Percentiles rank a stretch among this genome's conserved stretches.
Conservation (phyloP, 2,113 vertebrate species). For the Megaleporinus macrocephalus region DNA sequence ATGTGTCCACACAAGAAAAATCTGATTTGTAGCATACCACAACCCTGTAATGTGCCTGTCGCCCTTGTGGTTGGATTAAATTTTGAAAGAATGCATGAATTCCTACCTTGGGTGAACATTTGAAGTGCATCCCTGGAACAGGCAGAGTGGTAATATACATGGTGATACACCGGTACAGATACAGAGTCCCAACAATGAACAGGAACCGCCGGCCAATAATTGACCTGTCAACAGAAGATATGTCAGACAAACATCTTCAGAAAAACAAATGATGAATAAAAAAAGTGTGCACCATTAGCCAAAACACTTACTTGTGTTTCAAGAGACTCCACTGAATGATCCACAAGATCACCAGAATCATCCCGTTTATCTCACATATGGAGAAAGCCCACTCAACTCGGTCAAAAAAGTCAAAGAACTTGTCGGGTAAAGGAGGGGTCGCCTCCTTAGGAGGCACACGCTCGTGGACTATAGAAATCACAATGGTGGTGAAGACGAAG, state of each 20-base stretch:
- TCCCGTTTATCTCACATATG: constrained; percentile 89
- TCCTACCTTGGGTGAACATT: constrained; percentile 89
- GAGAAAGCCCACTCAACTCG: constrained; percentile 91
- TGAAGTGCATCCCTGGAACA: constrained; percentile 92
- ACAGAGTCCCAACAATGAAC: constrained; percentile 90
- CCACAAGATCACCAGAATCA: constrained; percentile 88
- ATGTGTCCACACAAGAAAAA: no score
- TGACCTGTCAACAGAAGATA: constrained; percentile 73
- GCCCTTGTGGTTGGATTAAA: background rate
- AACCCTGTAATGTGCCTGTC: background rate
- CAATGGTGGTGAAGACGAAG: constrained; percentile 86
- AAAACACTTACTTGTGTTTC: constrained; percentile 87
- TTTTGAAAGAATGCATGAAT: background rate
- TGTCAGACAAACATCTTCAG: background rate
- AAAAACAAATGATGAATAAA: background rate
- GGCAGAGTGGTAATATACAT: constrained; percentile 92
- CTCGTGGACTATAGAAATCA: constrained; percentile 90
- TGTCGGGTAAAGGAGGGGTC: constrained; percentile 87
- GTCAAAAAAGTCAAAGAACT: constrained; percentile 90
- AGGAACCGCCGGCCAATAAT: constrained; percentile 88
- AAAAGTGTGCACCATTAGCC: background rate
- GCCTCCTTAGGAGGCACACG: constrained; percentile 90
- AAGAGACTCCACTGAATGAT: constrained; percentile 86
- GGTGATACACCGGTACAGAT: constrained; percentile 90
- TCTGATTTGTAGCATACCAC: no score